Base-by-base conservation (phyloP, 1,140 invertebrate species). In the Ceratina calcarata region DNA sequence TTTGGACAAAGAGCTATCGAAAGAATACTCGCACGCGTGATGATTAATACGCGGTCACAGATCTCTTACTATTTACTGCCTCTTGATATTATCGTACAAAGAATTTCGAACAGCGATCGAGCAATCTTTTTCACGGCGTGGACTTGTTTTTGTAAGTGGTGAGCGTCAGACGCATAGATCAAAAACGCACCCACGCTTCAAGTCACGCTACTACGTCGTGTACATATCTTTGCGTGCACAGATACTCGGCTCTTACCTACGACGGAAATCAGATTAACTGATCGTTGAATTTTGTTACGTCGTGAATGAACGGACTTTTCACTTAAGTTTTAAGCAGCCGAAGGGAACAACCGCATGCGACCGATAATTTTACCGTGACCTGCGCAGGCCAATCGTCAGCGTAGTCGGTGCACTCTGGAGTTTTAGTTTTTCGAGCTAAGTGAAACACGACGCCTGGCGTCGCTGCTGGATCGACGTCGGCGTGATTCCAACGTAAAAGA, bases 391-490 rank as follows among this genome's bases (percentile, higher is more conserved):
- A 45, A 45, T 45, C 10, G 6, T 45, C 37, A 45, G 10, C 37
- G 4, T 15, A 69, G 61, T 49, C 37, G 24, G n/a, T 32, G 16
- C 13, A 27, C 20, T 53, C 32, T 68, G 57, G 51, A 22, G 22
- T 49, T 45, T 45, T 53, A 55, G 32, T 55, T 71, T 53, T 68
- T 67, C 51, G 37, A 67, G 62, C 68, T 55, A 55, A 68, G 55
- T 24, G 55, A 45, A 57, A 62, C 68, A 7, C 78, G 49, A 75
- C 37, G 61, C 62, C n/a, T 72, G 32, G 68, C 83, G 64, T 80
- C 57, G 20, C 27, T 13, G 60, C 68, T 85, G 24, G 10, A 16
- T 10, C 18, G 13, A 81, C 83, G 83, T 15, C 82, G 72, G 37
- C 78, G 83, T 85, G 73, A 7, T 0, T 8, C 3, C 4, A 81